A percentile compares a stretch with the other conserved stretches of the same genome.
phyloP scores from a whole-genome alignment of 2,113 vertebrate species.

The Opisthocomus hoazin region DNA sequence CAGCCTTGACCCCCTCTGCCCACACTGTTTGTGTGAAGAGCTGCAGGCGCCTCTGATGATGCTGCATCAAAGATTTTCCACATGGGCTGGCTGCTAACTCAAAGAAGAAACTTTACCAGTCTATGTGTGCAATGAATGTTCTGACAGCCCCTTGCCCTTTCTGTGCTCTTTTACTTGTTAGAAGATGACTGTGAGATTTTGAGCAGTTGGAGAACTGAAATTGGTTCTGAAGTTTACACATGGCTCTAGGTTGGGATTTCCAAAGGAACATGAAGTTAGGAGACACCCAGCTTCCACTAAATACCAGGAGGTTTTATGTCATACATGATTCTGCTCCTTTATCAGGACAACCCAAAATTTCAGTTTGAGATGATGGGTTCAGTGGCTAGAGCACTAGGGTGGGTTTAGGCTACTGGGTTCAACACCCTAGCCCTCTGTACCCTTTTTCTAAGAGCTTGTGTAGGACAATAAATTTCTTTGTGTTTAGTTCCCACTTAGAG shows the following conservation, averaged over 20 bases:
- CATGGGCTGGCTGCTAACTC: slow-evolving; percentile 48
- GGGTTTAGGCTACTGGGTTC: not conserved
- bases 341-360: not conserved
- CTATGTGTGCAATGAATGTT: not conserved
- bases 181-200: slow-evolving; percentile 12
- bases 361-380: not conserved
- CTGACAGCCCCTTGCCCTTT: slow-evolving; percentile 45
- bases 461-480: not conserved
- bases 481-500: not conserved
- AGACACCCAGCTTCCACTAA: not conserved
- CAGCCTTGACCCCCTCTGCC: not conserved
- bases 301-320: not conserved
- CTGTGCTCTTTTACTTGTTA: slow-evolving; percentile 15
- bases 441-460: not conserved
- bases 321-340: not conserved
- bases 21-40: slow-evolving; percentile 13
- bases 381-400: not conserved
- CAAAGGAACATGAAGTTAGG: not conserved
- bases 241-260: not conserved
- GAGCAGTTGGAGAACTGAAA: slow-evolving; percentile 3
- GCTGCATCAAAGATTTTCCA: slow-evolving; percentile 34
- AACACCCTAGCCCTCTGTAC: not conserved
- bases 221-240: not conserved
- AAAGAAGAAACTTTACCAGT: slow-evolving; percentile 39
- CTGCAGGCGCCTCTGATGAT: not conserved